A percentile compares a stretch with the other conserved stretches of the same genome.
Conservation (phyloP, 2,113 vertebrate genomes). For the Phalacrocorax pelagicus region DNA sequence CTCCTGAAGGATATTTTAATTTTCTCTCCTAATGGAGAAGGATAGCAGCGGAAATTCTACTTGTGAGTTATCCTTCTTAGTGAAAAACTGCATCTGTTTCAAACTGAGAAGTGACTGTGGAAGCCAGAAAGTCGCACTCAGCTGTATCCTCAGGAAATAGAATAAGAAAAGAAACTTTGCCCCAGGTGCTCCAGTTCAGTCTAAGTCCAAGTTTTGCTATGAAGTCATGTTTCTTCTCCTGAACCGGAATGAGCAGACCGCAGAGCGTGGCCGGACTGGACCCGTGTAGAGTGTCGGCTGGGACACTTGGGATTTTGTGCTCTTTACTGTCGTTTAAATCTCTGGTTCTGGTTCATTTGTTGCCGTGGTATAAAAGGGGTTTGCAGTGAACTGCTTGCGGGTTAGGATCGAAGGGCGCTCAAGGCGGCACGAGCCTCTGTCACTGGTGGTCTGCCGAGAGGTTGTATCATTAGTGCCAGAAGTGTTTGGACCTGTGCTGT, state of each 20-base stretch:
- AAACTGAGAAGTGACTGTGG: constrained; percentile 37
- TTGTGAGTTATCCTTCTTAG: constrained; percentile 53
- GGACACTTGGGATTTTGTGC: not conserved
- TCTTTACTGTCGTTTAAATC: not conserved
- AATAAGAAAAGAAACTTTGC: constrained; percentile 62
- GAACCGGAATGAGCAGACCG: not conserved
- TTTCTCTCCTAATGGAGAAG: constrained; percentile 61
- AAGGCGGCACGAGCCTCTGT: not conserved
- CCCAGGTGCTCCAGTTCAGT: constrained; percentile 59
- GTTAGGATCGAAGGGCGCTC: not conserved
- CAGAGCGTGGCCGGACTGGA: not conserved
- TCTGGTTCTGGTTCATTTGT: not conserved
- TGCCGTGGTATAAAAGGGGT: not conserved
- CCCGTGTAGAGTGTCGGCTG: rapidly evolving
- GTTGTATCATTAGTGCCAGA: rapidly evolving
- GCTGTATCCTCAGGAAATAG: constrained; percentile 70
- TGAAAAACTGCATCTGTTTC: constrained; percentile 72
- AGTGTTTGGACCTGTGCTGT: not conserved
- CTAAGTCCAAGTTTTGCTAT: not conserved
- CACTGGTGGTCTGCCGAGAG: not conserved
- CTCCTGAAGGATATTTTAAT: constrained; percentile 60
- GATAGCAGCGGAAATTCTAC: constrained; percentile 60
- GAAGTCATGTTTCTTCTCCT: not conserved
- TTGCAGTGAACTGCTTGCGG: not conserved
- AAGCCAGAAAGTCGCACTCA: constrained; percentile 67